phyloP scores from a whole-genome alignment of 2,888 invertebrate species.

The Chironomus riparius region DNA sequence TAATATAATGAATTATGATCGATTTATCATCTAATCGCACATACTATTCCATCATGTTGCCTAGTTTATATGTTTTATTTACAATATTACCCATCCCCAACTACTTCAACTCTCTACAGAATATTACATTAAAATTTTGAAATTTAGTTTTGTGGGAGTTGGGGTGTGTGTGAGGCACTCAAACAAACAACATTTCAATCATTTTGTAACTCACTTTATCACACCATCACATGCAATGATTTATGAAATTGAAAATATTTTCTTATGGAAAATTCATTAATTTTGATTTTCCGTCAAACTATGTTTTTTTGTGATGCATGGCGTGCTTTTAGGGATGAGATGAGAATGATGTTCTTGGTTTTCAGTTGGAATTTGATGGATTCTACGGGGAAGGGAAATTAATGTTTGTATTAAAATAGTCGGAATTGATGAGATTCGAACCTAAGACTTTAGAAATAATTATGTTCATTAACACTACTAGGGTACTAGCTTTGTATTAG shows the following conservation, averaged over 20 bases:
- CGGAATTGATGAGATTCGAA: too few species aligned
- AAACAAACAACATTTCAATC: background rate
- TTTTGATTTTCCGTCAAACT: too few species aligned
- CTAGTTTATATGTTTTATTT: background rate
- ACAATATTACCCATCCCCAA: background rate
- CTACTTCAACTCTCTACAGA: background rate
- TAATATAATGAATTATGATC: slow-evolving; percentile 22
- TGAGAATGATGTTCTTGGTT: too few species aligned
- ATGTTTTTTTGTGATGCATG: too few species aligned
- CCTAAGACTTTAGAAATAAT: too few species aligned
- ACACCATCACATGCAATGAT: slow-evolving; percentile 1
- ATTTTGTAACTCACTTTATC: background rate
- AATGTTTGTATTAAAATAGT: too few species aligned
- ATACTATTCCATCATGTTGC: background rate
- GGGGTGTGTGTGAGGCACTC: background rate
- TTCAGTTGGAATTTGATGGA: too few species aligned
- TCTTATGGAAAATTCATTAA: slow-evolving; percentile 10
- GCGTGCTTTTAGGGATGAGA: too few species aligned
- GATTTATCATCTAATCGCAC: slow-evolving; percentile 15
- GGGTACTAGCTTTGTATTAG: too few species aligned
- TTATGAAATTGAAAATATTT: slow-evolving; percentile 7
- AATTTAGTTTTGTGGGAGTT: too few species aligned
- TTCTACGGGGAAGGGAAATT: too few species aligned
- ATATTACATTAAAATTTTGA: background rate
- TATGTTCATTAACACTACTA: too few species aligned